Evolutionary conservation across 2,113 vertebrate species (phyloP), one percentile per base, ranked within the genome.

Genomic region (Microcebus murinus): DNA sequence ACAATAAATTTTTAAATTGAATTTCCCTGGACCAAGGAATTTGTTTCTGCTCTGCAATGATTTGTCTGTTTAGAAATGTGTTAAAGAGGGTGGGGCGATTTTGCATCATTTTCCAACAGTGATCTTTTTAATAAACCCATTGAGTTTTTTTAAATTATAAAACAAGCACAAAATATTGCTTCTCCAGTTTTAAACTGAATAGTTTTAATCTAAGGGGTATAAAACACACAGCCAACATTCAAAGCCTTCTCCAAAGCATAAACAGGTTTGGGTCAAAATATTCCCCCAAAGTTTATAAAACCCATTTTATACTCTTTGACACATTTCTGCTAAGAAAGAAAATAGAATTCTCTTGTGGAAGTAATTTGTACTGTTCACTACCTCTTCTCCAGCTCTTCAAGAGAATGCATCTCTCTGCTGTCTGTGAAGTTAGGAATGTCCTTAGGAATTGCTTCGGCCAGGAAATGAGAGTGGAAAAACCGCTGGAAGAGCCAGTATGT

Each of bases 191-290:
- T 91, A 74, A 91, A 21, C 13, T 90, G 61, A 48, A 63, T 87
- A 23, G 73, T 89, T 90, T 91, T 91, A 83, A 79, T 94, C 45
- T 59, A 95, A 91, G 42, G 14, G 52, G 7, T 76, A 59, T 82
- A 82, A 81, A 91, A 89, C 31, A 73, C 39, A 81, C 39, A 89
- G 17, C 8, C 65, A 84, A 73, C 18, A 68, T 61, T 67, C 48
- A 94, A 83, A 89, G 15, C 25, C 73, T 71, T 92, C 80, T 87
- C 36, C 52, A 90, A 95, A 90, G 45, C n/a, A 91, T 67, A 55
- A 71, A 94, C 23, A 81, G n/a, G 4, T 73, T 96, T 76, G 23
- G 71, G 34, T 76, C 36, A 90, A 97, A 96, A 65, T 96, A 94
- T 67, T 77, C 65, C 83, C n/a, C 65, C 21, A 10, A 87, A 57